These are phyloP conservation scores for Pachypeltis micranthus DNA, from an alignment of 1,140 invertebrate species.

Conservation along the genomic window DNA sequence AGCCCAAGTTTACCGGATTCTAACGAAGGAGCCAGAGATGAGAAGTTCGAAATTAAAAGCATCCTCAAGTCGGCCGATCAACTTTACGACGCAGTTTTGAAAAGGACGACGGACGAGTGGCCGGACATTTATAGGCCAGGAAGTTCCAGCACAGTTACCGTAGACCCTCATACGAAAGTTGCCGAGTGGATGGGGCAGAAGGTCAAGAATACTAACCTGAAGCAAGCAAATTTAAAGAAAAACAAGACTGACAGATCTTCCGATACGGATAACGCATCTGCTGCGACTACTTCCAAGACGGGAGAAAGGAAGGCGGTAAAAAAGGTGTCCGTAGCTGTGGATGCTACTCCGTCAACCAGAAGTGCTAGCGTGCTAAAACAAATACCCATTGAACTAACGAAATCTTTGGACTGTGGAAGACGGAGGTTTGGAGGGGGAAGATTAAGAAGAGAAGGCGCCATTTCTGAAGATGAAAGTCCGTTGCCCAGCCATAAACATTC, in stretches of 20 bases:
- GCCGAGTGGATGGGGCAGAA: conserved; percentile 65
- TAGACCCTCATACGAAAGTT: conserved; percentile 73
- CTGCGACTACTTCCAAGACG: conserved; percentile 15
- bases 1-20: conserved; percentile 21
- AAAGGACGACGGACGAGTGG: conserved; percentile 34
- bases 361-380: conserved; percentile 58
- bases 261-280: conserved; percentile 11
- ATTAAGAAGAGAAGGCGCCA: conserved; percentile 21
- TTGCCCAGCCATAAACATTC: conserved; percentile 47
- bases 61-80: conserved; percentile 43
- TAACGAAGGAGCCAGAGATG: conserved; percentile 26
- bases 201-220: conserved; percentile 45
- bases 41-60: conserved; percentile 37
- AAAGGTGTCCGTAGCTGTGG: conserved; percentile 60
- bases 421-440: conserved; percentile 9
- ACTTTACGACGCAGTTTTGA: conserved; percentile 43
- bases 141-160: conserved; percentile 52
- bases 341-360: conserved; percentile 57
- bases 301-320: conserved; percentile 34
- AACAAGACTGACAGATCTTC: conserved; percentile 28
- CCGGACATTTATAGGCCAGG: conserved; percentile 54
- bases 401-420: conserved; percentile 35
- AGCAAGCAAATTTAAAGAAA: conserved; percentile 31
- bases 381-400: conserved; percentile 57
- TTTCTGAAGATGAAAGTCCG: conserved; percentile 16